These are phyloP conservation scores for Apotomis betuletana DNA, from an alignment of 2,888 invertebrate species.

Conservation along the genomic window DNA sequence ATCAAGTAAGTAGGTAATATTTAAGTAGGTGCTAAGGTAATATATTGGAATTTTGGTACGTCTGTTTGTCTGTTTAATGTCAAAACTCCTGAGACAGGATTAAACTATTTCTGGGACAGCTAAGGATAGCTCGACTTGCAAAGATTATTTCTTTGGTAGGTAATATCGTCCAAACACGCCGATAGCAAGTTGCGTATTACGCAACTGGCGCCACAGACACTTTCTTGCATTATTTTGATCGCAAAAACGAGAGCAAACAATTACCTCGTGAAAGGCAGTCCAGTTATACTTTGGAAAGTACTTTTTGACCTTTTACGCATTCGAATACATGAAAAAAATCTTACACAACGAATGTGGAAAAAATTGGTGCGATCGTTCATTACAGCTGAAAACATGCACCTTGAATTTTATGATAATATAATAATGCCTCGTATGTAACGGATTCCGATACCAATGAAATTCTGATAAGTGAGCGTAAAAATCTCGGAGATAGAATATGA, in stretches of 20 bases:
- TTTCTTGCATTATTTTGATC: slow-evolving; percentile 56
- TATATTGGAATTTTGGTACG: no score
- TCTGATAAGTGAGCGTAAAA: no score
- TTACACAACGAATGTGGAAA: slow-evolving; percentile 41
- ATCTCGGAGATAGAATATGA: no score
- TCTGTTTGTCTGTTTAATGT: no score
- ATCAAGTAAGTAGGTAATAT: no score
- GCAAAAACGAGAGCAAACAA: slow-evolving; percentile 72
- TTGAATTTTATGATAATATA: not conserved
- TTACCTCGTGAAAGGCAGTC: slow-evolving; percentile 72
- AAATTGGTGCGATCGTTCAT: slow-evolving; percentile 53
- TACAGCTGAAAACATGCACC: slow-evolving; percentile 25
- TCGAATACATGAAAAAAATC: slow-evolving; percentile 40
- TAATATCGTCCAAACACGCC: slow-evolving; percentile 3
- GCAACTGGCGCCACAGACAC: slow-evolving; percentile 43
- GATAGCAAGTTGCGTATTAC: slow-evolving; percentile 15
- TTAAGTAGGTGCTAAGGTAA: no score
- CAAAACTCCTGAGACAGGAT: no score
- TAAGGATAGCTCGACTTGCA: no score
- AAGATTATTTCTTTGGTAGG: no score
- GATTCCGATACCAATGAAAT: no score
- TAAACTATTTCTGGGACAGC: no score
- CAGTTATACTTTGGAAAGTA: slow-evolving; percentile 74
- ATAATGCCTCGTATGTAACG: no score
- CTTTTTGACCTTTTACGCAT: slow-evolving; percentile 68